A percentile compares a stretch with the other conserved stretches of the same genome.
phyloP scores from a whole-genome alignment of 2,797 vertebrate species.

The Rhinichthys osculus region DNA sequence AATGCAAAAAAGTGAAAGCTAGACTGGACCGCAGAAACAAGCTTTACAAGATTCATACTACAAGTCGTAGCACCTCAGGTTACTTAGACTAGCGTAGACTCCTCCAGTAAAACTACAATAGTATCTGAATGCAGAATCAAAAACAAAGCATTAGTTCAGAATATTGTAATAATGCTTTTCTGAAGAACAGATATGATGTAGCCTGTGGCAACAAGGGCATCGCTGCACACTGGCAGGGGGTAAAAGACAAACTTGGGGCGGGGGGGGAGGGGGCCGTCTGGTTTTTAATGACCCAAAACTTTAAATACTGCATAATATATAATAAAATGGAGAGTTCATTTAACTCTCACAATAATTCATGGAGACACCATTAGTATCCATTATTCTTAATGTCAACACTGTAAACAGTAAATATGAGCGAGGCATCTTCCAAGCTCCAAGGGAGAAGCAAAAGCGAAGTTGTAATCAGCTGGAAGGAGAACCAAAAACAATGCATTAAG shows the following conservation, averaged over 20 bases:
- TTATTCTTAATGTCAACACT: slow-evolving; percentile 97
- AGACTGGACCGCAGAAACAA: not conserved
- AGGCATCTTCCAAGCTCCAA: slow-evolving; percentile 71
- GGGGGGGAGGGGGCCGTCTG: slow-evolving; percentile 83
- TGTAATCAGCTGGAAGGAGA: slow-evolving; percentile 73
- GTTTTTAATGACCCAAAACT: slow-evolving; percentile 99
- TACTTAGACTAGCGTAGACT: not conserved
- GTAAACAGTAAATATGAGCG: slow-evolving; percentile 92
- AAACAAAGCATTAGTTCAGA: slow-evolving; percentile 79
- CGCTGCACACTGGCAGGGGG: slow-evolving; percentile 87
- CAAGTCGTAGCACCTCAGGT: slow-evolving; percentile 50
- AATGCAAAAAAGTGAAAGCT: not conserved
- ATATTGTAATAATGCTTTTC: slow-evolving; percentile 78
- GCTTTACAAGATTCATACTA: not conserved
- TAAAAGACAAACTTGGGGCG: slow-evolving; percentile 86
- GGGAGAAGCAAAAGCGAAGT: slow-evolving; percentile 70
- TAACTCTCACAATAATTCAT: slow-evolving; percentile 93
- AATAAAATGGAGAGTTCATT: slow-evolving; percentile 99
- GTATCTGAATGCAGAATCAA: slow-evolving; percentile 64
- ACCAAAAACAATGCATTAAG: slow-evolving; percentile 61
- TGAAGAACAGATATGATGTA: slow-evolving; percentile 83
- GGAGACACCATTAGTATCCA: slow-evolving; percentile 96
- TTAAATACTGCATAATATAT: slow-evolving; percentile 99
- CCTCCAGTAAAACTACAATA: slow-evolving; percentile 55
- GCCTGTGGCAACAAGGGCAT: slow-evolving; percentile 89